Evolutionary conservation across 1,140 invertebrate genomes (phyloP).

Genomic region (Tetragonula clypearis): DNA sequence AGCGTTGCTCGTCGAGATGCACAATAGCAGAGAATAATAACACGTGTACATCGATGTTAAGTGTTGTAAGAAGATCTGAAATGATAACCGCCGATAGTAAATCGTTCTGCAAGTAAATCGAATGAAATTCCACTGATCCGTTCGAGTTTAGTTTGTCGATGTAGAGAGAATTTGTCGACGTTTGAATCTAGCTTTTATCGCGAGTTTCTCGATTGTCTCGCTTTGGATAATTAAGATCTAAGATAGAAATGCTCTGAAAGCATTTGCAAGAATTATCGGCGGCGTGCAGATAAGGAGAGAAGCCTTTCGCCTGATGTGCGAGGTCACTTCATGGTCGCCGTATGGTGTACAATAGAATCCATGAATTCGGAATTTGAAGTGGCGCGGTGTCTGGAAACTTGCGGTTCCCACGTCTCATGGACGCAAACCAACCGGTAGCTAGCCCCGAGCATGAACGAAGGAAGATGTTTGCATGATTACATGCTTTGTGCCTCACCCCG

Average conservation of each 20-base stretch:
- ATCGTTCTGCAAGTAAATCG: background rate
- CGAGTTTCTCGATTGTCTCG: background rate
- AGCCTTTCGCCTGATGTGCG: background rate
- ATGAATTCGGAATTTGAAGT: constrained; percentile 39
- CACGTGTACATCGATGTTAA: background rate
- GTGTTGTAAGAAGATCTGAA: background rate
- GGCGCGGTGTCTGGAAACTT: background rate
- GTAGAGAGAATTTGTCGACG: background rate
- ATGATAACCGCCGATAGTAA: background rate
- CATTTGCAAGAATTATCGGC: background rate
- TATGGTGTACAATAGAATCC: background rate
- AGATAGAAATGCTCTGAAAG: no score
- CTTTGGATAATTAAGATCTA: background rate
- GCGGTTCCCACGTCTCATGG: constrained; percentile 46
- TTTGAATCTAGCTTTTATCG: background rate
- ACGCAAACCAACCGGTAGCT: background rate
- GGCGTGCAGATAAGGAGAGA: background rate
- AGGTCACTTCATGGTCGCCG: background rate
- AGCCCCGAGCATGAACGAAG: constrained; percentile 32
- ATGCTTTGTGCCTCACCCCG: constrained; percentile 42
- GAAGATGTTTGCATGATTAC: constrained; percentile 59
- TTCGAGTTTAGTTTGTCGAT: no score
- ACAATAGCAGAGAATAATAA: background rate
- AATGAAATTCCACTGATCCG: background rate
- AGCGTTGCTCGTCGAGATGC: background rate